Base-by-base conservation (phyloP, 2,888 invertebrate species). In the Pandemis heparana region DNA sequence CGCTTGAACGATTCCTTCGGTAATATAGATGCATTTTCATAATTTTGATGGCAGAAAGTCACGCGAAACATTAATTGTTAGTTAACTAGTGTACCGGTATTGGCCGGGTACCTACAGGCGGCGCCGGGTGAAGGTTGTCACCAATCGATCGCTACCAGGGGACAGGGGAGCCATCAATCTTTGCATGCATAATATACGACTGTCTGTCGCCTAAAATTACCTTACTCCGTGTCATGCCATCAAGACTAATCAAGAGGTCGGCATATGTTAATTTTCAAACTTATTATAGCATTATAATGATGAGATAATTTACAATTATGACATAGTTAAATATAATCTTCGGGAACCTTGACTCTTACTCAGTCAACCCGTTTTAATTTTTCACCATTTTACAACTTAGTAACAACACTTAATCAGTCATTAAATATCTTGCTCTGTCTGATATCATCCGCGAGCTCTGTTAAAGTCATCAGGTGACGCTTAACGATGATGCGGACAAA, bases 1-100 rank as follows among this genome's bases (percentile, higher is more conserved):
- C 63, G 64, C 64, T 56, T 38, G 18, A 51, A 12, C 56, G 53
- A 53, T 23, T 62, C 23, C 61, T 48, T 59, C 48, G 63, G 62
- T 41, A 64, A 46, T 69, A 60, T 16, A 48, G 62, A 39, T 72
- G 56, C 41, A 18, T 59, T 48, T 64, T 69, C 72, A 56, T 73
- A 59, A 68, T 73, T 62, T 10, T 14, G 12, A 41, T 59, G 46
- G 18, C 46, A 12, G 60, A 7, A 41, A 64, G 63, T 69, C 73
- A 73, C 73, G 73, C 73, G 12, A 71, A 66, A 18, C 43, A 46
- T 12, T 56, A 12, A 12, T 56, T 23, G 23, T 56, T 56, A 56
- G 23, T 56, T 56, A 56, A 56, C 53, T 41, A 14, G 18, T 43
- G 39, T 70, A 63, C 64, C 46, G 64, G 59, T 48, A 38, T 48